Evolutionary conservation across 2,113 vertebrate genomes (phyloP).

Genomic region (Petromus typicus): DNA sequence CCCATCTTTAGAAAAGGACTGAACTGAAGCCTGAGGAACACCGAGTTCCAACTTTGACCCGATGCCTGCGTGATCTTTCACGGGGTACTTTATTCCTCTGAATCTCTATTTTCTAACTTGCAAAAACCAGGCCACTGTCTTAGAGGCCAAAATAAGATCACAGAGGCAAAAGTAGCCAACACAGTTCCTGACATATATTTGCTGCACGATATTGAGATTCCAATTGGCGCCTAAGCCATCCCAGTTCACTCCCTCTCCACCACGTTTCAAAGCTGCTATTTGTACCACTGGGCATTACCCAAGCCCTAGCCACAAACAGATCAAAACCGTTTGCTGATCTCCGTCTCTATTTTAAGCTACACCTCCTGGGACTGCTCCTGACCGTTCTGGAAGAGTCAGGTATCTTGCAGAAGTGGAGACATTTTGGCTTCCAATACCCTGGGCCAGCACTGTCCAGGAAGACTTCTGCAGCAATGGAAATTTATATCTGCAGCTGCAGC

Average conservation of each 20-base stretch:
- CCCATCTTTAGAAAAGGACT: not conserved
- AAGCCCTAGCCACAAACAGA: constrained; percentile 3
- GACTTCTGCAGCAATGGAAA: not conserved
- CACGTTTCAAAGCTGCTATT: not conserved
- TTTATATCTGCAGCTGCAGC: not conserved
- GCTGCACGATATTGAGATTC: not conserved
- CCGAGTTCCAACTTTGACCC: not conserved
- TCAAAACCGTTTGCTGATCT: not conserved
- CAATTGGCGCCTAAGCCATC: not conserved
- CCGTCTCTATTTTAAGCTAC: constrained; percentile 70
- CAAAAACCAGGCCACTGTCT: not conserved
- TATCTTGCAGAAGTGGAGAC: constrained; percentile 20
- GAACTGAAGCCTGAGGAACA: not conserved
- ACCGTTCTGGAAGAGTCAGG: constrained; percentile 54
- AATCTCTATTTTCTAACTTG: not conserved
- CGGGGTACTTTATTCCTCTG: not conserved
- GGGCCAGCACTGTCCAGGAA: not conserved
- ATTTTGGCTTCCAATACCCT: not conserved
- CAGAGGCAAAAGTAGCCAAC: not conserved
- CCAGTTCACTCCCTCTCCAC: not conserved
- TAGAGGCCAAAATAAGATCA: not conserved
- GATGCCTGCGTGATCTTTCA: not conserved
- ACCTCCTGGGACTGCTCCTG: constrained; percentile 41
- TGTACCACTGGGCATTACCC: constrained; percentile 22
- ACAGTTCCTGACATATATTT: not conserved